A percentile compares a stretch with the other conserved stretches of the same genome.
Conservation (phyloP, 2,113 vertebrate species). For the Peromyscus maniculatus region DNA sequence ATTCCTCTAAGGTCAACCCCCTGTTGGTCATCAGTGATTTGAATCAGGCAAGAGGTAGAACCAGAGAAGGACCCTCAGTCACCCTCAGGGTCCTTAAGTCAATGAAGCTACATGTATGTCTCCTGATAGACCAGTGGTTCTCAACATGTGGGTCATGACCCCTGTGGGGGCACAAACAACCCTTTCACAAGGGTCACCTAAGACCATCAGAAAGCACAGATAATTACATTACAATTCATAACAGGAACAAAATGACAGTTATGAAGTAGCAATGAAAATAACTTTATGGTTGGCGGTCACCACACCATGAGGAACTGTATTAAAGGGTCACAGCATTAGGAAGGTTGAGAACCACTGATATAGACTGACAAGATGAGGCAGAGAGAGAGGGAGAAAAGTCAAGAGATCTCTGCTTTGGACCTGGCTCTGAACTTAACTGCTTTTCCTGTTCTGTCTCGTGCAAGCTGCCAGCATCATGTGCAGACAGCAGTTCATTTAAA, state of each 20-base stretch:
- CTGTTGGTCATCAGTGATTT: background rate
- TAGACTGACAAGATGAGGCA: accelerated
- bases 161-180: background rate
- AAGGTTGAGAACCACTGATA: background rate
- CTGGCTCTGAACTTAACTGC: background rate
- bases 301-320: background rate
- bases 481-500: background rate
- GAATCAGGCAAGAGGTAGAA: background rate
- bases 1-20: background rate
- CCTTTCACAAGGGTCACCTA: background rate
- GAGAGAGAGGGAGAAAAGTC: too few relatives aligned
- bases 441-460: background rate
- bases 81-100: background rate
- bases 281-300: background rate
- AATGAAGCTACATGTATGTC: background rate
- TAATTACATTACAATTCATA: background rate
- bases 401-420: background rate
- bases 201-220: background rate
- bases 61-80: background rate
- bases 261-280: background rate
- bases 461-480: background rate
- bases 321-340: background rate
- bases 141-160: background rate
- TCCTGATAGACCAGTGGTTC: background rate
- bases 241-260: background rate